Evolutionary conservation across 92 coral and sea anemone genomes (phyloP), one percentile per base, ranked within the genome.

Genomic region (Actinostola sp.): DNA sequence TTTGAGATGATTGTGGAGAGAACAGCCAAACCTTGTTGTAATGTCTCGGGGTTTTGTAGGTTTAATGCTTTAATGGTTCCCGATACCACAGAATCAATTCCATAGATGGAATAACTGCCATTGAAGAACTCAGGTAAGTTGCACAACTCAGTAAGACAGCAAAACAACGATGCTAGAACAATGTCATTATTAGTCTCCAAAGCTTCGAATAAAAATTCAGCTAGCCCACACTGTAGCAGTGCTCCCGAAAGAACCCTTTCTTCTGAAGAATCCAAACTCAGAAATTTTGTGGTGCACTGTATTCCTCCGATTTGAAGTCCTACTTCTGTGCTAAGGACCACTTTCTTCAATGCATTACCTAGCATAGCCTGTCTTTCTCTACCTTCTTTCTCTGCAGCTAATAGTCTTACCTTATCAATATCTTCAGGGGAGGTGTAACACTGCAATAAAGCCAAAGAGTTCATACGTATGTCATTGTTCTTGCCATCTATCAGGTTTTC

Each of bases 131-230:
- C 73, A 23, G 74, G 25, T 0, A 73, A 53, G 34, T 77, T 73
- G 10, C 77, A 66, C 7, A 91, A 67, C 61, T 81, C 82, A 38
- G 79, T 62, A 7, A 95, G 39, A 64, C 92, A 82, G n/a, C 91
- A 89, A 42, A 95, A 87, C 30, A 88, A 88, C 15, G 92, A 87
- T 30, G 86, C 92, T 56, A 95, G 58, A 9, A 95, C 75, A 20
- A 89, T 56, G 61, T 85, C 98, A 58, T 60, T 93, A 33, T 87
- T 82, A 41, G 89, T 81, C 26, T 82, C 93, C 63, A 93, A 61
- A 61, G 81, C 96, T 72, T 88, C 98, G 19, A 93, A 83, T 8
- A 93, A 65, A 63, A 93, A 84, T 62, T 92, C 98, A 30, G 80
- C 90, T 20, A 90, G 41, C 2, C 97, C 97, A 43, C 66, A 25